Percentiles rank a stretch among this genome's conserved stretches.
Conservation (phyloP, 2,113 vertebrate species). For the Manacus vitellinus region DNA sequence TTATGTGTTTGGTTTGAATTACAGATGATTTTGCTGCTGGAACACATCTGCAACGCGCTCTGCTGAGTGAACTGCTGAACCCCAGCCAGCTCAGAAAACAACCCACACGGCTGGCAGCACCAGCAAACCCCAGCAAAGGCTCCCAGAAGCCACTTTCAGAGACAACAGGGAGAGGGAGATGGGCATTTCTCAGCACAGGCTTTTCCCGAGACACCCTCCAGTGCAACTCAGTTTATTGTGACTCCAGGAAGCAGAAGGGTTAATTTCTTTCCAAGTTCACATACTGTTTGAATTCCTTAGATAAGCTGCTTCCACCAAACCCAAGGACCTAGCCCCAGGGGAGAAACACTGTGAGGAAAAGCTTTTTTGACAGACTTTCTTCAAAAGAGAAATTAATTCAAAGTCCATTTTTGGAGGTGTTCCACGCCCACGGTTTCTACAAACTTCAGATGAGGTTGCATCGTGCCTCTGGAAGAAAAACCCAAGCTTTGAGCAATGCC, state of each 20-base stretch:
- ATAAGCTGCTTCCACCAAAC: conserved; percentile 66
- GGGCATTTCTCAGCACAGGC: background rate
- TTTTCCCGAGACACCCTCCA: background rate
- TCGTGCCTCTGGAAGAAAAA: background rate
- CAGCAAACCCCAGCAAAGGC: background rate
- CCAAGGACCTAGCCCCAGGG: conserved; percentile 21
- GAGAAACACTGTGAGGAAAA: conserved; percentile 42
- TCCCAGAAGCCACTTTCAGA: background rate
- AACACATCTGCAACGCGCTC: background rate
- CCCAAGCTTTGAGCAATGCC: background rate
- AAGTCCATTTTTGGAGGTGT: conserved; percentile 12
- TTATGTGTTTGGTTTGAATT: conserved; percentile 51
- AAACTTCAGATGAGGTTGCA: background rate
- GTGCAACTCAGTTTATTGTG: background rate
- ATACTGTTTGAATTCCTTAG: conserved; percentile 70
- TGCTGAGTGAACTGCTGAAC: conserved; percentile 25
- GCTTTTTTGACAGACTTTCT: conserved; percentile 41
- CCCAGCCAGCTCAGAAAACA: conserved; percentile 8
- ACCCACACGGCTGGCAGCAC: background rate
- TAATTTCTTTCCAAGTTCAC: conserved; percentile 43
- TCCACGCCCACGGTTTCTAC: background rate
- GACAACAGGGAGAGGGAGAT: background rate
- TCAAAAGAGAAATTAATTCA: conserved; percentile 46
- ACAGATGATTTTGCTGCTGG: conserved; percentile 38
- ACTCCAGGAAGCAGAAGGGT: conserved; percentile 17